These are phyloP conservation scores for Peromyscus nudipes DNA, from an alignment of 2,797 vertebrate species.

Conservation along the genomic window DNA sequence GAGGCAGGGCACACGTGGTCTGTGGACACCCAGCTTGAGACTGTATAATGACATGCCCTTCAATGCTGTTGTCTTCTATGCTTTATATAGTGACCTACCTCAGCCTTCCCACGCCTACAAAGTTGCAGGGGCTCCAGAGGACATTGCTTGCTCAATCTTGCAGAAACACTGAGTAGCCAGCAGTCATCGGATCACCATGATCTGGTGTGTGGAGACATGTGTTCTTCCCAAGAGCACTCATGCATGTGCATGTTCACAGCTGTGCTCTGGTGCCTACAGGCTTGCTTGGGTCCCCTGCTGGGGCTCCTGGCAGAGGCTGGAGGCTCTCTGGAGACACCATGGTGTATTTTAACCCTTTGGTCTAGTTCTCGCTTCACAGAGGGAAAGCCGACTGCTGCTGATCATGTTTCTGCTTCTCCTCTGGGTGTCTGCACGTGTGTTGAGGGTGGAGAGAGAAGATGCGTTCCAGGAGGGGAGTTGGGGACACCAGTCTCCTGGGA, in stretches of 20 bases:
- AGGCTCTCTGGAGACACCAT: not conserved
- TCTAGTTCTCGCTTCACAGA: not conserved
- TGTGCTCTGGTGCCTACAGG: no score
- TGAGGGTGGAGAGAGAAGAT: not conserved
- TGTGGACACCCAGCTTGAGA: not conserved
- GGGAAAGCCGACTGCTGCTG: not conserved
- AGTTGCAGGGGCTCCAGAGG: not conserved
- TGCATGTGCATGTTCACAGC: rapidly evolving
- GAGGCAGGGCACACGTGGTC: not conserved
- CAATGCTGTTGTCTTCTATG: no score
- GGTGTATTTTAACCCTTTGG: not conserved
- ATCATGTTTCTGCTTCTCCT: not conserved
- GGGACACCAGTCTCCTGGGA: not conserved
- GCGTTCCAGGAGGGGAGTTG: not conserved
- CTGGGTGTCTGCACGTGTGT: not conserved
- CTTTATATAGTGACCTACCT: not conserved
- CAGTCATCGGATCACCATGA: rapidly evolving
- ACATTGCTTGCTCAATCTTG: not conserved
- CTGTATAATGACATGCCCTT: not conserved
- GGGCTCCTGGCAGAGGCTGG: not conserved
- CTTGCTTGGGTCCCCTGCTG: not conserved
- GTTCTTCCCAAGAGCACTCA: not conserved
- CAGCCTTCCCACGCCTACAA: not conserved
- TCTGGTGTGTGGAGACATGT: no score
- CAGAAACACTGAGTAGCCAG: not conserved